Evolutionary conservation across 2,797 vertebrate species (phyloP).

Genomic region (Poeciliopsis infans): DNA sequence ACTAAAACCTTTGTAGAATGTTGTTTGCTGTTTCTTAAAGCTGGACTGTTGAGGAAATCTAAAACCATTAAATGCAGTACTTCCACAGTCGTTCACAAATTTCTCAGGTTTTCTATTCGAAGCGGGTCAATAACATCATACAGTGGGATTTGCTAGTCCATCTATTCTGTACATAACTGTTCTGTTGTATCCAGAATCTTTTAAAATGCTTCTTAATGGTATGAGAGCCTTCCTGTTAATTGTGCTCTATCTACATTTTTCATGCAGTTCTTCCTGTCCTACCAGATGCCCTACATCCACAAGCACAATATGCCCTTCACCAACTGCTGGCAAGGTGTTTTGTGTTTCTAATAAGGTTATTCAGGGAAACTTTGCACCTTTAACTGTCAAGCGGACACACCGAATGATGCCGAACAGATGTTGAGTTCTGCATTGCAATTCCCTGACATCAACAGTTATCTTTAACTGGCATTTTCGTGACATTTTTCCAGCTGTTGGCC

Average conservation of each 20-base stretch:
- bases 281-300: not conserved
- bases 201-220: not conserved
- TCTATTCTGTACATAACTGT: not conserved
- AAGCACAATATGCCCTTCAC: constrained; percentile 7
- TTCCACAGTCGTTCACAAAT: not conserved
- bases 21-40: not conserved
- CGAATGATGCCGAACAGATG: not conserved
- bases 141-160: not conserved
- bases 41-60: not conserved
- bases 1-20: not conserved
- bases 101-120: not conserved
- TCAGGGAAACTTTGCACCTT: not conserved
- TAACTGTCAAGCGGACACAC: not conserved
- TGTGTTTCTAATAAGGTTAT: constrained; percentile 1
- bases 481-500: constrained; percentile 1
- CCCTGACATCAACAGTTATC: not conserved
- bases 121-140: not conserved
- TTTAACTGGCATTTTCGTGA: not conserved
- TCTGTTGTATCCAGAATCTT: not conserved
- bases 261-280: not conserved
- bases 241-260: not conserved
- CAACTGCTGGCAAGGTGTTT: not conserved
- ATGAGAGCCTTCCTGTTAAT: not conserved
- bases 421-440: not conserved
- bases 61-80: not conserved